phyloP scores from a whole-genome alignment of 2,797 vertebrate species.

The Ispidina lecontei region DNA sequence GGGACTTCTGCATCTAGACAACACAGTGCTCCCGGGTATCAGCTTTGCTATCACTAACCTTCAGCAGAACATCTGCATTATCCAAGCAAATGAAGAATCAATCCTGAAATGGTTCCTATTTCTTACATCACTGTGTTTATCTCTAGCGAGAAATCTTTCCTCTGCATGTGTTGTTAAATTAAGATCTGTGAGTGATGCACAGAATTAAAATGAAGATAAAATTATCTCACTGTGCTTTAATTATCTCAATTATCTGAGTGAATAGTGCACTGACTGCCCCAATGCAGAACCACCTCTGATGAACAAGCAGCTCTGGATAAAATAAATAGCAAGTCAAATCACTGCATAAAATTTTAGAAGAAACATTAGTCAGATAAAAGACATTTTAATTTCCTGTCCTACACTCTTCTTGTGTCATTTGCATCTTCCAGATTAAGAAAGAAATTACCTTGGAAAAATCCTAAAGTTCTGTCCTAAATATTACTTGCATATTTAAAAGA shows the following conservation, averaged over 20 bases:
- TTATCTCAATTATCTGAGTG: conserved; percentile 43
- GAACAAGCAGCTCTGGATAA: not conserved
- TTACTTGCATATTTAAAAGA: not conserved
- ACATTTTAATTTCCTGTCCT: not conserved
- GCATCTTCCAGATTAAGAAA: not conserved
- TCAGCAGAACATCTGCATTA: not conserved
- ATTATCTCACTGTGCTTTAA: conserved; percentile 30
- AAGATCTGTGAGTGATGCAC: not conserved
- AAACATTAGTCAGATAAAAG: not conserved
- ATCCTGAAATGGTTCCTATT: not conserved
- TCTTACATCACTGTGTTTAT: not conserved
- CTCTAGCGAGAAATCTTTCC: not conserved
- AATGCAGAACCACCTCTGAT: not conserved
- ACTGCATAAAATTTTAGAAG: conserved; percentile 2
- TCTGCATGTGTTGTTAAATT: conserved; percentile 4
- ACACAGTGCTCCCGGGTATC: not conserved
- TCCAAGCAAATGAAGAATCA: not conserved
- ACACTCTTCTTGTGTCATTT: not conserved
- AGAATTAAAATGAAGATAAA: conserved; percentile 48
- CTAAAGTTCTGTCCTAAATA: not conserved
- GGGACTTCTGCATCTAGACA: not conserved
- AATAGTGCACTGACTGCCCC: not conserved
- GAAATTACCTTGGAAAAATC: not conserved
- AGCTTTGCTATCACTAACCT: not conserved
- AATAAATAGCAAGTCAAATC: conserved; percentile 20